Percentiles rank a stretch among this genome's conserved stretches.
These are phyloP conservation scores for Drosophila mimetica DNA, from an alignment of 2,888 invertebrate species.

Conservation along the genomic window DNA sequence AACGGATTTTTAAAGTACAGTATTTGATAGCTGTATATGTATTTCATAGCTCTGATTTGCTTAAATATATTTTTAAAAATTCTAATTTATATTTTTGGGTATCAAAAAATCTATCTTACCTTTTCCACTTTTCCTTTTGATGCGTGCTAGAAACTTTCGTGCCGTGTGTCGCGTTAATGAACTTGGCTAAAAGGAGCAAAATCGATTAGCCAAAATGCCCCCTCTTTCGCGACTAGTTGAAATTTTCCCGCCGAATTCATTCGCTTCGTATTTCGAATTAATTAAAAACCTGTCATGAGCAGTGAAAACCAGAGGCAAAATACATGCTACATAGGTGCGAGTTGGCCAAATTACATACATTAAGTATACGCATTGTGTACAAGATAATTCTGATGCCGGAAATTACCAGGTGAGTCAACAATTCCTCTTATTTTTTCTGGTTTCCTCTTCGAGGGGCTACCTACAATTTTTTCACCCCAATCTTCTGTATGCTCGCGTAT, in stretches of 20 bases:
- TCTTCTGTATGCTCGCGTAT: conserved; percentile 35
- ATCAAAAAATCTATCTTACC: not conserved
- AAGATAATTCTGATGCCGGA: conserved; percentile 62
- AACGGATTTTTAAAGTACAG: not conserved
- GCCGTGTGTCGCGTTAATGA: conserved; percentile 52
- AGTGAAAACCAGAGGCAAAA: conserved; percentile 25
- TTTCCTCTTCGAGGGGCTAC: conserved; percentile 29
- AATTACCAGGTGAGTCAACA: conserved; percentile 75
- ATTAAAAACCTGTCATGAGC: conserved; percentile 72
- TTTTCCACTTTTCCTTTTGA: conserved; percentile 5
- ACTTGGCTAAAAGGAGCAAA: conserved; percentile 41
- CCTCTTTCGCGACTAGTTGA: conserved; percentile 43
- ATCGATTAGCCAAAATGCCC: conserved; percentile 39
- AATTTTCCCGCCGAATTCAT: conserved; percentile 30
- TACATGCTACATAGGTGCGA: conserved; percentile 7
- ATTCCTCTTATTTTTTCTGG: conserved; percentile 46
- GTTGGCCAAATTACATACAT: conserved; percentile 56
- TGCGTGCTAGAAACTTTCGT: conserved; percentile 21
- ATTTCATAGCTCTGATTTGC: too few species aligned
- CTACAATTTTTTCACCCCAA: not conserved
- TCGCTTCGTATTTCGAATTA: conserved; percentile 51
- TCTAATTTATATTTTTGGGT: not conserved
- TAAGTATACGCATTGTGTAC: conserved; percentile 59
- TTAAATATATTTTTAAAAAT: too few species aligned
- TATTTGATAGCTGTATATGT: not conserved